phyloP scores from a whole-genome alignment of 2,113 vertebrate species.

The Callocephalon fimbriatum region DNA sequence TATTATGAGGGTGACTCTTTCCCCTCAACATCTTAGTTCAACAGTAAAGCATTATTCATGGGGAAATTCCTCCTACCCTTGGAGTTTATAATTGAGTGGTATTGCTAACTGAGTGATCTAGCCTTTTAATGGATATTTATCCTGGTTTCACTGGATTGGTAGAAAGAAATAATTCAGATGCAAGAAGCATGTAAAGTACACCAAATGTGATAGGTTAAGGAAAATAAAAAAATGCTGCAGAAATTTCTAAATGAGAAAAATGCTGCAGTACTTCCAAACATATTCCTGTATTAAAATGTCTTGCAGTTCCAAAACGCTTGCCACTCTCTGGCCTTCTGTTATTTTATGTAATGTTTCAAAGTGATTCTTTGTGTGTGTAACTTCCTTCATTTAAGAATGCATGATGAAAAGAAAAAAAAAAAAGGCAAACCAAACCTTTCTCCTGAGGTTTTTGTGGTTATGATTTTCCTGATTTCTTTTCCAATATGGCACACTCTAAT shows the following conservation, averaged over 20 bases:
- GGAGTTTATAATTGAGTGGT: background rate
- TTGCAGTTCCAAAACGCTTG: background rate
- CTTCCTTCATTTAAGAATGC: background rate
- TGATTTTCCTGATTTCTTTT: background rate
- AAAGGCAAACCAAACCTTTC: background rate
- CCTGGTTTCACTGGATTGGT: background rate
- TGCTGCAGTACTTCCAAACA: background rate
- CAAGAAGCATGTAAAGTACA: background rate
- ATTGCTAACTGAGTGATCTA: background rate
- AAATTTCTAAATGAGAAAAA: background rate
- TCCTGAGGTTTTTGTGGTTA: fast-evolving
- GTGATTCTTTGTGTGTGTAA: background rate
- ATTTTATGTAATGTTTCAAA: background rate
- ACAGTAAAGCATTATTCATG: background rate
- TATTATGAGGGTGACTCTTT: slow-evolving; percentile 17
- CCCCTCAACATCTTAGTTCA: background rate
- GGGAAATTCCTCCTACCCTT: background rate
- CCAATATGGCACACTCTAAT: background rate
- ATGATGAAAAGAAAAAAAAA: background rate
- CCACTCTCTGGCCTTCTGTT: background rate
- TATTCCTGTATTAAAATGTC: background rate
- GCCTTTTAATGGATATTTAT: background rate
- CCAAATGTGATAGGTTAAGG: background rate
- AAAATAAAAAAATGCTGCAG: background rate
- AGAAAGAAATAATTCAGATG: background rate